A percentile compares a stretch with the other conserved stretches of the same genome.
Evolutionary conservation across 2,888 invertebrate species (phyloP).

Genomic region (Campoletis raptor): DNA sequence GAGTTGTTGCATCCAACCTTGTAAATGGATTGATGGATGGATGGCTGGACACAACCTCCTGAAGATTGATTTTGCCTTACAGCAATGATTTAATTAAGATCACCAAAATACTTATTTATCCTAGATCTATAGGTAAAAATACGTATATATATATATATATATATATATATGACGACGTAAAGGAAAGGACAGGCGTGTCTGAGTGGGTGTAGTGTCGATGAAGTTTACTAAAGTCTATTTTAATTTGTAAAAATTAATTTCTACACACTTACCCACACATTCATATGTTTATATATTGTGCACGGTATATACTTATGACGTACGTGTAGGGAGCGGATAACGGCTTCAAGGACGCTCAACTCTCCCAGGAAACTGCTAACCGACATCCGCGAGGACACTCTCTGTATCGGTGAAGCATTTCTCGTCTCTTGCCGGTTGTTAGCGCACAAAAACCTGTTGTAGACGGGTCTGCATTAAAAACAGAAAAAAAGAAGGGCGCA

Average conservation of each 20-base stretch:
- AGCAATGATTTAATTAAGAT: constrained; percentile 47
- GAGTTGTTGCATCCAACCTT: constrained; percentile 18
- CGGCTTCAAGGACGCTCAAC: constrained; percentile 82
- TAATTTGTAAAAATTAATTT: constrained; percentile 70
- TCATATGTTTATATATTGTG: constrained; percentile 17
- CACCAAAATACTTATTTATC: constrained; percentile 35
- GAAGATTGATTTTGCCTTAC: constrained; percentile 31
- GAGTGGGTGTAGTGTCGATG: constrained; percentile 69
- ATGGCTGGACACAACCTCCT: constrained; percentile 11
- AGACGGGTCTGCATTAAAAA: constrained; percentile 53
- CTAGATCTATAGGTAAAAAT: background rate
- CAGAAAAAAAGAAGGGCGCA: constrained; percentile 3
- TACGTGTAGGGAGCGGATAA: constrained; percentile 78
- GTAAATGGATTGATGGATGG: constrained; percentile 26
- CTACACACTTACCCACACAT: background rate
- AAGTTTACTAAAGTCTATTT: constrained; percentile 70
- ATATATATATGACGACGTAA: constrained; percentile 16
- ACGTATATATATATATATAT: background rate
- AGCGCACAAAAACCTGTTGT: constrained; percentile 69
- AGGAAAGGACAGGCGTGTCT: constrained; percentile 73
- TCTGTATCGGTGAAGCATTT: constrained; percentile 64
- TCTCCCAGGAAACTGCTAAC: constrained; percentile 83
- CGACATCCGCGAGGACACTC: constrained; percentile 81
- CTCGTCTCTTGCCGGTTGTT: constrained; percentile 54
- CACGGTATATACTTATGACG: constrained; percentile 24